Evolutionary conservation across 2,113 vertebrate genomes (phyloP), one percentile per base, ranked within the genome.

Genomic region (Diglossa brunneiventris): DNA sequence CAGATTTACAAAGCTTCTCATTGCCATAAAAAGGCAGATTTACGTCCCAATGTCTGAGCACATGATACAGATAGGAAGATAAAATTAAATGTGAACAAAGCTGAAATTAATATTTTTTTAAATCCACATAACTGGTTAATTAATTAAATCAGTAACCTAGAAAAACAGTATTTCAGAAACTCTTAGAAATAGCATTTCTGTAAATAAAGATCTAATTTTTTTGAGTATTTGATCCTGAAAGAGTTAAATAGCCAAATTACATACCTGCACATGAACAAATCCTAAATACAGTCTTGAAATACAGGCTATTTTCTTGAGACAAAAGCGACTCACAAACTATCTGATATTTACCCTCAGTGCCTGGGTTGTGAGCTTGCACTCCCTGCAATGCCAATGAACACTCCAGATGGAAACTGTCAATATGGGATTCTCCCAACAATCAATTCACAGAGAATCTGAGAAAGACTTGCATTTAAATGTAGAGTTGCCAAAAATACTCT

Each of bases 1-100:
- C 42, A 64, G 94, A 83, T 69, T 91, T 92, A 83, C 86, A 68
- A 93, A 91, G 78, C 78, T 88, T 68, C 86, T 92, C 56, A 55
- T 59, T 67, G 90, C 87, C 70, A 35, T 27, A 78, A 55, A 92
- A 91, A 83, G 62, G 90, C 62, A 85, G 89, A 84, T 95, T 90
- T 94, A 80, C 11, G 9, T 87, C 62, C 72, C 72, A 61, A 41
- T 79, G 72, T 87, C 74, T 1, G 1, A 84, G 58, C 76, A 69
- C 24, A 37, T 7, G 53, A 73, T 64, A 58, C 18, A 75, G 72
- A 85, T 14, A 94, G 47, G 44, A 90, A 87, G 53, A 83, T 58
- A 89, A 83, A 91, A 95, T 88, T 76, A 77, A 83, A 91, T 24
- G 52, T 9, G 26, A 86, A 78, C 85, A 92, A 92, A 89, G 19